Base-by-base conservation (phyloP, 1,140 invertebrate genomes). In the Leguminivora glycinivorella region DNA sequence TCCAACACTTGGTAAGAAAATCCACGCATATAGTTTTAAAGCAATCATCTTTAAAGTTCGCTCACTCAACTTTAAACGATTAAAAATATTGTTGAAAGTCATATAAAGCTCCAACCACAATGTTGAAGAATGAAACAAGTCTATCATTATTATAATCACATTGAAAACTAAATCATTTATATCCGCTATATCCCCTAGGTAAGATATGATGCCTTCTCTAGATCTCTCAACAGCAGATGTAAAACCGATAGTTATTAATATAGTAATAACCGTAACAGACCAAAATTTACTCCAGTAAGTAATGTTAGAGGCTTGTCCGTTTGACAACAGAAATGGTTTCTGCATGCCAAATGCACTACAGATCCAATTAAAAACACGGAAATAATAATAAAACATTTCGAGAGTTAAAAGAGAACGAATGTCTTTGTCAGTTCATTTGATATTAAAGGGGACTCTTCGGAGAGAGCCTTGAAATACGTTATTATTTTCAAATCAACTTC, bases 341-440 rank as follows among this genome's bases (percentile, higher is more conserved):
- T 72, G 58, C 17, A 83, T 66, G 9, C 84, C 86, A 70, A 85
- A 83, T 38, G 82, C 26, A 68, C 31, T 74, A 56, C 56, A 80
- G 38, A 88, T 47, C 12, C 69, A 78, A 68, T 78, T 84, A 56
- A 82, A 84, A 43, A 72, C 66, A 1, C 71, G 47, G 40, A 87
- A 82, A 75, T 85, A 79, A 24, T 70, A 34, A 60, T 87, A 85
- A 70, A 87, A 79, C 86, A 85, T 88, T 71, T 73, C 73, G 19
- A 63, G 4, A 12, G n/a, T 22, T 9, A 17, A 3, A 5, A 63
- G n/a, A 31, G n/a, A 17, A 63, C 25, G 2, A 5, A 7, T 17
- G 10, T 6, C 26, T 4, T 31, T 63, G 47, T 52, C 6, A 22
- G 17, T 52, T 52, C 43, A 19, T 6, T 52, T 19, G 43, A 7